Evolutionary conservation across 37 sponge, comb jelly and placozoan species (phyloP).

Genomic region (Tethya wilhelma): DNA sequence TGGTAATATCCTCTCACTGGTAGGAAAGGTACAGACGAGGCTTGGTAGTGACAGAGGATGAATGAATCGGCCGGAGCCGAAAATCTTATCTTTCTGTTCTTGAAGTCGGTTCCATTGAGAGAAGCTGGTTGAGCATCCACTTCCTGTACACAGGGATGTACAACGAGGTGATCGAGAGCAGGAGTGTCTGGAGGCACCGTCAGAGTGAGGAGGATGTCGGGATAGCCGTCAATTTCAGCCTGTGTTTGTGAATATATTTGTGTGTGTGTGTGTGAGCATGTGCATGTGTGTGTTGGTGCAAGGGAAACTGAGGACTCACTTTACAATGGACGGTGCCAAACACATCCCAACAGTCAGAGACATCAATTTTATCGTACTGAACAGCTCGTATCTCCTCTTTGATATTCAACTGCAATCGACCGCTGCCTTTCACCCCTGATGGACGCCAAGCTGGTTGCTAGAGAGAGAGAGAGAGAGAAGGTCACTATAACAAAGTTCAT

Average conservation of each 20-base stretch:
- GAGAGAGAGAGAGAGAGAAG: neutral
- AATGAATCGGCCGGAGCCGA: conserved; percentile 77
- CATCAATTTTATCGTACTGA: conserved; percentile 58
- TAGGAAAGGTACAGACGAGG: conserved; percentile 33
- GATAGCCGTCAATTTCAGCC: conserved; percentile 89
- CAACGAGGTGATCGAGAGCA: conserved; percentile 63
- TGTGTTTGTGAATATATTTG: too few species aligned
- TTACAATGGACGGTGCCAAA: conserved; percentile 80
- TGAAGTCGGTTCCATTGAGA: neutral
- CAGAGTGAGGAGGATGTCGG: conserved; percentile 77
- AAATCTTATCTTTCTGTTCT: conserved; percentile 76
- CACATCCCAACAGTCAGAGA: conserved; percentile 75
- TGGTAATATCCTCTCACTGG: conserved; percentile 92
- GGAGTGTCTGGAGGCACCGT: conserved; percentile 57
- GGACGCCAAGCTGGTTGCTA: conserved; percentile 91
- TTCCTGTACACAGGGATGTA: conserved; percentile 85
- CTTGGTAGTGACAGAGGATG: conserved; percentile 73
- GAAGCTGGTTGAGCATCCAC: conserved; percentile 23
- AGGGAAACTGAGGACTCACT: conserved; percentile 30
- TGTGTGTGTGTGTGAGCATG: too few species aligned
- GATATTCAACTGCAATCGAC: conserved; percentile 50
- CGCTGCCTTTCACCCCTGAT: conserved; percentile 44
- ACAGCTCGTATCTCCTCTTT: conserved; percentile 79
- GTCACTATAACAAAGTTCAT: neutral
- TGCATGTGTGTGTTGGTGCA: neutral